Evolutionary conservation across 1,140 invertebrate species (phyloP).

Genomic region (Caenorhabditis tropicalis): DNA sequence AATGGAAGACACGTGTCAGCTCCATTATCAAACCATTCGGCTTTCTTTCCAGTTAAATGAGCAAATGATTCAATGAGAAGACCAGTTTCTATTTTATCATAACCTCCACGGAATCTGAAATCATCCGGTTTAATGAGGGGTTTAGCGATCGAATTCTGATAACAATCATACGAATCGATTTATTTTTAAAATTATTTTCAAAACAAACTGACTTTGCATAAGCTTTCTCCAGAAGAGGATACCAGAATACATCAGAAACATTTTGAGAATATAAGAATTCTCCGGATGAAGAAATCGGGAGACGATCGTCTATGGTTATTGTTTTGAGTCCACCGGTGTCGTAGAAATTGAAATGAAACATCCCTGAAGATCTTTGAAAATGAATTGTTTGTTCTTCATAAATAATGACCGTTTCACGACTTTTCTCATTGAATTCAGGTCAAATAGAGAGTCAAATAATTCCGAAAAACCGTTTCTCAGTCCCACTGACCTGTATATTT

Average conservation of each 20-base stretch:
- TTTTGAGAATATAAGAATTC: not conserved
- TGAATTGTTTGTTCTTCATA: no score
- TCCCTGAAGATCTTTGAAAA: not conserved
- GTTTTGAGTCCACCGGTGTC: not conserved
- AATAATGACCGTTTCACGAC: no score
- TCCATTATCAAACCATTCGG: not conserved
- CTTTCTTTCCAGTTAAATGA: not conserved
- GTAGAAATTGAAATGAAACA: not conserved
- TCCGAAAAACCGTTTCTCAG: no score
- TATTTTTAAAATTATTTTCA: no score
- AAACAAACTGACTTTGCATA: not conserved
- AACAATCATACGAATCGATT: no score
- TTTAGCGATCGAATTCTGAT: no score
- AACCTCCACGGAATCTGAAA: not conserved
- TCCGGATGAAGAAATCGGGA: not conserved
- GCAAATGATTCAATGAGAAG: not conserved
- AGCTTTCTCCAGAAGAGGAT: not conserved
- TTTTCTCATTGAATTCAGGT: no score
- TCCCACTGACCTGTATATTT: not conserved
- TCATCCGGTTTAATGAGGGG: no score
- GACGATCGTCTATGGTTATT: not conserved
- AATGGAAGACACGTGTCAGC: not conserved
- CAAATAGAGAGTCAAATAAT: not conserved
- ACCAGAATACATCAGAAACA: not conserved
- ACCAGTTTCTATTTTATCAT: not conserved